Base-by-base conservation (phyloP, 2,113 vertebrate genomes). In the Tenebrosternarchus preto region DNA sequence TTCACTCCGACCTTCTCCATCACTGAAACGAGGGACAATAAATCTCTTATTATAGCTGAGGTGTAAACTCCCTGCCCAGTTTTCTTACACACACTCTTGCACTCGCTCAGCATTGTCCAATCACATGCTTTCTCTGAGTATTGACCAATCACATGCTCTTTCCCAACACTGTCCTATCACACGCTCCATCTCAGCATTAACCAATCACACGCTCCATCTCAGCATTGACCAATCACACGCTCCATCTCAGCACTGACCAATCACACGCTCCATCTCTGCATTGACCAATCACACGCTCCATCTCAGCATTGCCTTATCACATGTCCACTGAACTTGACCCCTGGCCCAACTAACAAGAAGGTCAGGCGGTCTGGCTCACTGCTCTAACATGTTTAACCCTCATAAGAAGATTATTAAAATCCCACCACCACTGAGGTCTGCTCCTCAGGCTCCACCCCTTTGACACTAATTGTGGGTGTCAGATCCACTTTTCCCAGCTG, bases 381-480 rank as follows among this genome's bases (percentile, higher is more conserved):
- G 90, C 89, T 92, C 91, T 89, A 76, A 80, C 71, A 85, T 84
- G 84, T 89, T 89, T 87, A 83, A 43, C 80, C 77, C 82, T 55
- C 75, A 57, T 67, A 88, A 72, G 86, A 67, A 88, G 84, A 92
- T 91, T 89, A 92, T 90, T 88, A 68, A 89, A 87, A 91, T 89
- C 55, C 77, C 69, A 56, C 29, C 60, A 43, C 73, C 6, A 68
- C 87, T 76, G 75, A 70, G 57, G 74, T 29, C 66, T 82, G 80
- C 85, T 68, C 84, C 84, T 76, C 76, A 9, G 11, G 8, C 43
- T 50, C 43, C 43, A 12, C 43, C 43, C 80, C 81, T 86, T 87
- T 90, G 88, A 91, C 56, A 61, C 67, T 90, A 91, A 93, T 90
- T 87, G 88, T 75, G 86, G 53, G 72, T 78, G 91, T 91, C 91